These are phyloP conservation scores for Lasioglossum oenotherae DNA, from an alignment of 2,888 invertebrate species.

Conservation along the genomic window DNA sequence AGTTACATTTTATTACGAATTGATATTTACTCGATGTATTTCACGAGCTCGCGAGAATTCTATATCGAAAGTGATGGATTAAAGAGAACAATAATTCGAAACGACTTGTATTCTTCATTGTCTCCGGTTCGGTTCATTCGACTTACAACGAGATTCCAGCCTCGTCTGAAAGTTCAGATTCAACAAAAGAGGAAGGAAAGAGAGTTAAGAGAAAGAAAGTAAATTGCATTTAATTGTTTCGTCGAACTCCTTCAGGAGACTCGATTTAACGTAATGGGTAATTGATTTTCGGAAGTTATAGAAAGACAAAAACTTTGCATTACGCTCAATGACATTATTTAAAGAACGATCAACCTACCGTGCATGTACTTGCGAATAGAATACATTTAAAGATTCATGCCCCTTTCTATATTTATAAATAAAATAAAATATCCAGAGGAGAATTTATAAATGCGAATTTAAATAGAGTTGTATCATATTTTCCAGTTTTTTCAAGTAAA, in stretches of 20 bases:
- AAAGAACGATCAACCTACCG: background rate
- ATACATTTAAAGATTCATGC: background rate
- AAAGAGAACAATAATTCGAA: background rate
- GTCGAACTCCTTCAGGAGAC: background rate
- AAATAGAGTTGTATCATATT: background rate
- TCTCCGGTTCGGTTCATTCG: background rate
- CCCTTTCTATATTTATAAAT: background rate
- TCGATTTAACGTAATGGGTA: background rate
- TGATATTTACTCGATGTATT: background rate
- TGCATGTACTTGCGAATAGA: background rate
- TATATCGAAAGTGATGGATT: background rate
- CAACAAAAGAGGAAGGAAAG: background rate
- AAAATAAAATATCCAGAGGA: background rate
- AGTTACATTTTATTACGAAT: background rate
- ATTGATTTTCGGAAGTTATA: slow-evolving; percentile 12
- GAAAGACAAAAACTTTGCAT: slow-evolving; percentile 5
- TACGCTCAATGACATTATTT: background rate
- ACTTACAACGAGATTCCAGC: background rate
- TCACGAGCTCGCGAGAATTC: background rate
- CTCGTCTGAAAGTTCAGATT: background rate
- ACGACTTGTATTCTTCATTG: background rate
- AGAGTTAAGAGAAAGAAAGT: background rate
- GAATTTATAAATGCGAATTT: background rate
- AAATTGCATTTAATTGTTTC: slow-evolving; percentile 18
- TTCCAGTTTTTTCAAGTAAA: background rate